These are phyloP conservation scores for Eidolon helvum DNA, from an alignment of 2,113 vertebrate species.

Conservation along the genomic window DNA sequence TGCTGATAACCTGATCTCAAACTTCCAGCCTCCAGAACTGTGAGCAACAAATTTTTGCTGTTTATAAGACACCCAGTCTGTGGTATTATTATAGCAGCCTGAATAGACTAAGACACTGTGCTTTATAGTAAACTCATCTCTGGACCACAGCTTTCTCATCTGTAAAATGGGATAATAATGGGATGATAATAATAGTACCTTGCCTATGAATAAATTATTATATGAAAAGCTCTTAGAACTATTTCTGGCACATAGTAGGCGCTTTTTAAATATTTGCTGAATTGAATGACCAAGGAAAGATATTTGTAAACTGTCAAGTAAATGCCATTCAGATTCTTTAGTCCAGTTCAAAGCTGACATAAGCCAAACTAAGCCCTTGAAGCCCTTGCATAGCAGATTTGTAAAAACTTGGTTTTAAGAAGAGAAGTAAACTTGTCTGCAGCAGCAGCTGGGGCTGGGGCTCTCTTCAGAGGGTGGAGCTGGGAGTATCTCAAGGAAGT, in stretches of 20 bases:
- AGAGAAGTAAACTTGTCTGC: background rate
- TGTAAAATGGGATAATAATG: background rate
- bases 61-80: background rate
- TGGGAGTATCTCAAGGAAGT: background rate
- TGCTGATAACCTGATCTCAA: background rate
- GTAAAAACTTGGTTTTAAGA: background rate
- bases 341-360: background rate
- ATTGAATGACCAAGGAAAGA: background rate
- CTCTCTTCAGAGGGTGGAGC: background rate
- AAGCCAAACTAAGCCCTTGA: background rate
- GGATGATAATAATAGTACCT: background rate
- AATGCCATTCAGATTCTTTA: background rate
- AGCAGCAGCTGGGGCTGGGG: background rate
- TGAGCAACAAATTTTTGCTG: background rate
- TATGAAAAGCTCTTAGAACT: background rate
- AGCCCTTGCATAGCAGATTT: background rate
- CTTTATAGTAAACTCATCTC: background rate
- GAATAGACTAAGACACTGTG: background rate
- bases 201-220: background rate
- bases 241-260: background rate
- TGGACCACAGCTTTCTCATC: background rate
- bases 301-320: background rate
- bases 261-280: background rate
- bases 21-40: background rate
- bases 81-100: background rate